Evolutionary conservation across 2,888 invertebrate species (phyloP), one percentile per base, ranked within the genome.

Genomic region (Metallyticus violacea): DNA sequence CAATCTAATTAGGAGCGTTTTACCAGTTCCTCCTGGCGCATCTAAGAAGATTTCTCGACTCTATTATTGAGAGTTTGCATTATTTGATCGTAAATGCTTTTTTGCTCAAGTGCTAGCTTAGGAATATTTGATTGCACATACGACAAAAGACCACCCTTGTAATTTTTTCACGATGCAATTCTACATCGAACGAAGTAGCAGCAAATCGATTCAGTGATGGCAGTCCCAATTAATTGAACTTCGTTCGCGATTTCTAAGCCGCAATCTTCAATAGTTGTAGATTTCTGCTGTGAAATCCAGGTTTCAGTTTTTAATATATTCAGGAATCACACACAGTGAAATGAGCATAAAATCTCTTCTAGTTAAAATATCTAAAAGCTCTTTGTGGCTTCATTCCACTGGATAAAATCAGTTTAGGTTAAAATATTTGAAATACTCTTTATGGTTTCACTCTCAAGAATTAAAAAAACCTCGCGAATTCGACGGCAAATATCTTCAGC

Each of bases 41-140:
- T 77, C 87, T 22, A 86, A 87, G 85, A 85, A 85, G 27, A 81
- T 81, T 80, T 80, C 29, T 80, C 81, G 80, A 80, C 25, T 40
- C 85, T 30, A 40, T 80, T 81, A 85, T 40, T 85, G 80, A 40
- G 81, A 80, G 80, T 30, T 85, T 85, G 26, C 78, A 85, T 78
- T 78, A 85, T 78, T 78, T 77, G 77, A 22, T 85, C 85, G 29
- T 85, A 90, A 77, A 88, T 88, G 81, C 78, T 26, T 40, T 85
- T 89, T 89, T 89, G 89, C 30, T 89, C 88, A 28, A 87, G 87
- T 30, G 81, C 85, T 88, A 89, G 85, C 76, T 89, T 88, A 88
- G 89, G 89, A 80, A 88, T 89, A 88, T 89, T 88, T 88, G 89
- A 89, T 80, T 85, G 88, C 82, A 90, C 87, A 84, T 89, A 88